phyloP scores from a whole-genome alignment of 1,140 invertebrate genomes.

The Sarcophaga peregrina region DNA sequence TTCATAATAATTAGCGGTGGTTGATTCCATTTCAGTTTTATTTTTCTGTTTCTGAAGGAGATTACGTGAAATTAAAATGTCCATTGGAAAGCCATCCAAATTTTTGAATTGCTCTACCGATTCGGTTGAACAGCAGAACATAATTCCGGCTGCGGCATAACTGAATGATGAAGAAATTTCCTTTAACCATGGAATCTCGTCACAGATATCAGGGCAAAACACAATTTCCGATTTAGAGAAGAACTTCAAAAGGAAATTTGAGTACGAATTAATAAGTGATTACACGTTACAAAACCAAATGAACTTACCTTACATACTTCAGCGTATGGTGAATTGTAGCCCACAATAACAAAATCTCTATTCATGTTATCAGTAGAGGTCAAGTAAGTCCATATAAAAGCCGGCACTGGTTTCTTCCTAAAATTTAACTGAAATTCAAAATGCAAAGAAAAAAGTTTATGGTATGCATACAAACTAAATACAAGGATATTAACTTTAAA shows the following conservation, averaged over 20 bases:
- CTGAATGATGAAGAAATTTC: neutral
- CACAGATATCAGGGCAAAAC: constrained; percentile 11
- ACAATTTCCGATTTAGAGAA: neutral
- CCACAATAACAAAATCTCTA: neutral
- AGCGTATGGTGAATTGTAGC: constrained; percentile 7
- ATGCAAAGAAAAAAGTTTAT: neutral
- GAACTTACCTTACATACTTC: neutral
- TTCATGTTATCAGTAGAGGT: neutral
- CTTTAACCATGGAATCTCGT: neutral
- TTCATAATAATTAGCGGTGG: neutral
- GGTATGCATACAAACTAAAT: neutral
- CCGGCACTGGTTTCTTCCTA: neutral
- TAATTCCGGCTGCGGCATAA: neutral
- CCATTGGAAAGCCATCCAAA: constrained; percentile 9
- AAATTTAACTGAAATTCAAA: neutral
- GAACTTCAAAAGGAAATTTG: neutral
- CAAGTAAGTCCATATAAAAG: constrained; percentile 10
- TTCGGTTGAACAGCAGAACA: constrained; percentile 8
- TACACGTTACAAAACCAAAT: neutral
- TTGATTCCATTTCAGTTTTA: neutral
- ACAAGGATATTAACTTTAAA: neutral
- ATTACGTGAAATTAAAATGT: neutral
- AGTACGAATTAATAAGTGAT: neutral
- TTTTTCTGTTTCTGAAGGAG: neutral
- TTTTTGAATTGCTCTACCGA: neutral